phyloP scores from a whole-genome alignment of 2,797 vertebrate species.

The Microctenopoma lineatum region DNA sequence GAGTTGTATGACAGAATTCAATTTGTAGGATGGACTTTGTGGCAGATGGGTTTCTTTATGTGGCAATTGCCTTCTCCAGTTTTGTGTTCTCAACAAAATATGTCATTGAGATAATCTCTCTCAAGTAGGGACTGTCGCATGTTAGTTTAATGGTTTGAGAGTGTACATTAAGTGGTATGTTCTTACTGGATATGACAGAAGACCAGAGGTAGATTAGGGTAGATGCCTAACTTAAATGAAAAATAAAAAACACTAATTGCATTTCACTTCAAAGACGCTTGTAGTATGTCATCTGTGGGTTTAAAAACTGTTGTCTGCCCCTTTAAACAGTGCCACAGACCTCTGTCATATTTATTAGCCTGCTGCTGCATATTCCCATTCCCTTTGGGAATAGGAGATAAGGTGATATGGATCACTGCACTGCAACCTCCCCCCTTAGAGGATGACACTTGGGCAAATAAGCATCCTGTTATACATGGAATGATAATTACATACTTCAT shows the following conservation, averaged over 20 bases:
- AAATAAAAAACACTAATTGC: neutral
- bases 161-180: neutral
- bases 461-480: slow-evolving; percentile 76
- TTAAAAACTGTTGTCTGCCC: slow-evolving; percentile 1
- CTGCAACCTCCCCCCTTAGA: slow-evolving; percentile 69
- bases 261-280: slow-evolving; percentile 15
- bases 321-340: slow-evolving; percentile 52
- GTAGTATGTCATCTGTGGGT: neutral
- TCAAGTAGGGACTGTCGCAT: slow-evolving; percentile 11
- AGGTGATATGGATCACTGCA: slow-evolving; percentile 79
- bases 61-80: slow-evolving; percentile 43
- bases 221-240: neutral
- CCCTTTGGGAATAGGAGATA: slow-evolving; percentile 69
- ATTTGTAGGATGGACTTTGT: slow-evolving; percentile 20
- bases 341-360: slow-evolving; percentile 70
- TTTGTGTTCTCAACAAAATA: slow-evolving; percentile 40
- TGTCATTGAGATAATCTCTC: slow-evolving; percentile 31
- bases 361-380: slow-evolving; percentile 50
- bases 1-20: slow-evolving; percentile 26
- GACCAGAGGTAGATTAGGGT: too few species aligned
- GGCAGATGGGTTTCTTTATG: slow-evolving; percentile 39
- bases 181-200: neutral
- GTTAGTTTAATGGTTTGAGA: neutral
- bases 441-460: slow-evolving; percentile 72
- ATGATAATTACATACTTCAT: slow-evolving; percentile 78